Evolutionary conservation across 1,140 invertebrate genomes (phyloP).

Genomic region (Muscidifurax raptorellus): DNA sequence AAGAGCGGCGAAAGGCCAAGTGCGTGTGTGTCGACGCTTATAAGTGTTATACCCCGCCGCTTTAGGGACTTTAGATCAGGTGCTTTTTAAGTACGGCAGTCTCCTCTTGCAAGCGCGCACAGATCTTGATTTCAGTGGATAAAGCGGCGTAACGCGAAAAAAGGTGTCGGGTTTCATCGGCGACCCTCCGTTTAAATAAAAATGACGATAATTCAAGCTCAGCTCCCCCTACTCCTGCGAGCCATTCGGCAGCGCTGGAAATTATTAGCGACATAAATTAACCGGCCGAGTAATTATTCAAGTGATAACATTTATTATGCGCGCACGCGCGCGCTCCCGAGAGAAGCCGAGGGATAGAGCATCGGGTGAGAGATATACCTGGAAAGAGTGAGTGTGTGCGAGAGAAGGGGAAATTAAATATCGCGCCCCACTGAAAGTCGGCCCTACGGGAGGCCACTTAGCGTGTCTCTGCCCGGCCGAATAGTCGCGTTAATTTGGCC

Average conservation of each 20-base stretch:
- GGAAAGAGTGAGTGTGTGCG: background rate
- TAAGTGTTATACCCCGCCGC: background rate
- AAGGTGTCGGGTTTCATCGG: constrained; percentile 42
- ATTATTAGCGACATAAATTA: constrained; percentile 51
- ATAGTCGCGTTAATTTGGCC: constrained; percentile 48
- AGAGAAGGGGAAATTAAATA: constrained; percentile 28
- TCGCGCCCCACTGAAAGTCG: background rate
- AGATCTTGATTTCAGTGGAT: constrained; percentile 18
- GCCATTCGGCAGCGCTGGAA: constrained; percentile 26
- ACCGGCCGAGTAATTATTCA: constrained; percentile 43
- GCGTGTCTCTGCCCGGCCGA: constrained; percentile 32
- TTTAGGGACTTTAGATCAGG: constrained; percentile 3
- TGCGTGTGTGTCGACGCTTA: constrained; percentile 17
- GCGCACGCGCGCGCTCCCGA: constrained; percentile 37
- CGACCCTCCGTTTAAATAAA: constrained; percentile 47
- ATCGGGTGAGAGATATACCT: constrained; percentile 10
- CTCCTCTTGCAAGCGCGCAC: too few species aligned
- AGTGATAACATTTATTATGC: constrained; percentile 43
- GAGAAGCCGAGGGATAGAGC: constrained; percentile 49
- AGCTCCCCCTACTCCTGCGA: background rate
- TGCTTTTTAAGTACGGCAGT: constrained; percentile 25
- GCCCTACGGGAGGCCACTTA: constrained; percentile 53
- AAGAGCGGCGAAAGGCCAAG: background rate
- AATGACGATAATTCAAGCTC: constrained; percentile 47
- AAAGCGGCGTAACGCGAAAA: constrained; percentile 21